Base-by-base conservation (phyloP, 2,797 vertebrate genomes). In the Lagodon rhomboides region DNA sequence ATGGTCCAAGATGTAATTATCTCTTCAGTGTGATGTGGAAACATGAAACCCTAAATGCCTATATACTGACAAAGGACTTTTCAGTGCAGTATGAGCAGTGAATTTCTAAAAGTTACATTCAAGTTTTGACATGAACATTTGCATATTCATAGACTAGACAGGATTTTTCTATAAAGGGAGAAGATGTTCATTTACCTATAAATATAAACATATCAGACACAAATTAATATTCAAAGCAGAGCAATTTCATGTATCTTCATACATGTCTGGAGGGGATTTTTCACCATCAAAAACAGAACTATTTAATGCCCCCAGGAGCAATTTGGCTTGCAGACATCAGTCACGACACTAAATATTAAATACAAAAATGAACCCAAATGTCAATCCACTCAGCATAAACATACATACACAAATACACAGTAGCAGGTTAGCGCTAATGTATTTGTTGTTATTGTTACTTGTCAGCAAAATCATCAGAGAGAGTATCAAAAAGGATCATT, bases 221-320 rank as follows among this genome's bases (percentile, higher is more conserved):
- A 18, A 8, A 18, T 50, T 25, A 27, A 51, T 20, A 64, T 51
- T 53, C 64, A 6, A 7, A 69, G 23, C 22, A 50, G 47, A 60
- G 55, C 16, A 15, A 44, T 34, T 70, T 51, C 3, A 20, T 18
- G 30, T 16, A 20, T 47, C 43, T 46, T 59, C 20, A 38, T 30
- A 68, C 13, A 43, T 46, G 22, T 53, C 66, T 58, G 47, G 46
- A 18, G 27, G 51, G 16, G 4, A 61, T 73, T 18, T 65, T 60
- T 47, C 53, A 60, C 18, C 22, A 58, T 51, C 2, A 25, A 47
- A 43, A 43, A 59, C 9, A 20, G 25, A 50, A 56, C 12, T 30
- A 44, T 22, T 12, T 47, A 60, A 43, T 49, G 68, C 43, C 43
- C 55, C 17, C 3, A 46, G 23, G 18, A 43, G 38, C 17, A 15